A percentile compares a stretch with the other conserved stretches of the same genome.
Conservation (phyloP, 2,888 invertebrate species). For the Xanthia icteritia region DNA sequence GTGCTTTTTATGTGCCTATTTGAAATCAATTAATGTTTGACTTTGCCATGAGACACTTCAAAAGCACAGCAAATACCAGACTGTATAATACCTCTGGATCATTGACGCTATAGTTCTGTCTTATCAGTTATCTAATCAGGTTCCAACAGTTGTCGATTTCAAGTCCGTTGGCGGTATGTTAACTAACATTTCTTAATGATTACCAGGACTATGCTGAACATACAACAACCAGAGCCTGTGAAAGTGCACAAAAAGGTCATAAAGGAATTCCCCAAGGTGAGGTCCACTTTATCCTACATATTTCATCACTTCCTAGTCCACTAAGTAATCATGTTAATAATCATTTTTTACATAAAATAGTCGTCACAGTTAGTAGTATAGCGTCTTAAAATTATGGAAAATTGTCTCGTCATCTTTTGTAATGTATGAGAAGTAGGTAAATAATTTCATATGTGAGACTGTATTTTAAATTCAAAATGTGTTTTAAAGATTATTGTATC, state of each 20-base stretch:
- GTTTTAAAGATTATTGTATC: background rate
- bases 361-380: background rate
- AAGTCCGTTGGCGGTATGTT: background rate
- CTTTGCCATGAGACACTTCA: too few relatives aligned
- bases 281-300: constrained; percentile 1
- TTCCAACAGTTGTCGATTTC: background rate
- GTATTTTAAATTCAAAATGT: background rate
- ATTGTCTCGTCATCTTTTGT: background rate
- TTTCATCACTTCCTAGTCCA: background rate
- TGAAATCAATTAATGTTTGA: too few relatives aligned
- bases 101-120: background rate
- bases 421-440: background rate
- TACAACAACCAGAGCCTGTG: constrained; percentile 86
- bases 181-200: constrained; percentile 24
- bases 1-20: too few relatives aligned
- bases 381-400: background rate
- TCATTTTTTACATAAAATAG: background rate
- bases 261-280: constrained; percentile 85
- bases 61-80: background rate
- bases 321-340: background rate
- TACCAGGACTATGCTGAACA: constrained; percentile 86
- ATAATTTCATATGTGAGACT: background rate
- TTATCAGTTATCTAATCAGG: background rate
- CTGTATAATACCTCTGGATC: background rate
- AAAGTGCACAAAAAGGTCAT: constrained; percentile 77